Conservation (phyloP, 1,140 invertebrate species). For the Drosophila ogumai region DNA sequence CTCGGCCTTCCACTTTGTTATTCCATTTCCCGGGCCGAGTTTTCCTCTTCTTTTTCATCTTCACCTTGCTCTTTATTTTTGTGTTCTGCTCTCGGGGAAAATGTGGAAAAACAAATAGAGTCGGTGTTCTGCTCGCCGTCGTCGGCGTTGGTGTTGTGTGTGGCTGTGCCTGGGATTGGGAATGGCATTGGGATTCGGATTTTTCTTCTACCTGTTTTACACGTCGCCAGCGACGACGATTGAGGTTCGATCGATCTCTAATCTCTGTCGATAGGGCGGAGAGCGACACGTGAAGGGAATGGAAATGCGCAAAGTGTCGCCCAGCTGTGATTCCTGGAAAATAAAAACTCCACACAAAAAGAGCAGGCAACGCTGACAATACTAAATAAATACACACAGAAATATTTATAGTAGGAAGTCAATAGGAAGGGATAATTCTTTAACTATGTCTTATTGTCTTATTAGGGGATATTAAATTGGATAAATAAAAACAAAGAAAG, state of each 20-base stretch:
- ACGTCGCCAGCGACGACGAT: slow-evolving; percentile 29
- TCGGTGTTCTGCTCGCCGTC: slow-evolving; percentile 27
- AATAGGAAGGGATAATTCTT: background rate
- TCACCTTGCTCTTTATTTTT: slow-evolving; percentile 32
- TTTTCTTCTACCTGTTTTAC: slow-evolving; percentile 70
- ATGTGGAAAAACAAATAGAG: slow-evolving; percentile 70
- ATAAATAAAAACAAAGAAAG: background rate
- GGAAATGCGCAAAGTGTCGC: slow-evolving; percentile 55
- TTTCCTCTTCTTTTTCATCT: slow-evolving; percentile 41
- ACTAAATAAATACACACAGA: slow-evolving; percentile 6
- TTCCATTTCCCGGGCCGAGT: slow-evolving; percentile 35
- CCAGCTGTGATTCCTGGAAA: slow-evolving; percentile 56
- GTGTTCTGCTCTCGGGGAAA: slow-evolving; percentile 42
- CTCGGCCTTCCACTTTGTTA: slow-evolving; percentile 42
- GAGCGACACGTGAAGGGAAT: slow-evolving; percentile 64
- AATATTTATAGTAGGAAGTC: background rate
- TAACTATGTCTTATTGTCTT: background rate
- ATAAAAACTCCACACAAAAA: slow-evolving; percentile 5
- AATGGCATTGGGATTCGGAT: slow-evolving; percentile 15
- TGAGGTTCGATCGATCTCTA: slow-evolving; percentile 47
- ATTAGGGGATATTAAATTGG: background rate
- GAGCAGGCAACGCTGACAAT: slow-evolving; percentile 13
- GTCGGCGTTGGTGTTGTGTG: slow-evolving; percentile 22
- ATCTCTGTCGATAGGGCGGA: slow-evolving; percentile 54
- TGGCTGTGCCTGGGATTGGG: background rate